Conservation (phyloP, 2,113 vertebrate species). For the Anthoscopus minutus region DNA sequence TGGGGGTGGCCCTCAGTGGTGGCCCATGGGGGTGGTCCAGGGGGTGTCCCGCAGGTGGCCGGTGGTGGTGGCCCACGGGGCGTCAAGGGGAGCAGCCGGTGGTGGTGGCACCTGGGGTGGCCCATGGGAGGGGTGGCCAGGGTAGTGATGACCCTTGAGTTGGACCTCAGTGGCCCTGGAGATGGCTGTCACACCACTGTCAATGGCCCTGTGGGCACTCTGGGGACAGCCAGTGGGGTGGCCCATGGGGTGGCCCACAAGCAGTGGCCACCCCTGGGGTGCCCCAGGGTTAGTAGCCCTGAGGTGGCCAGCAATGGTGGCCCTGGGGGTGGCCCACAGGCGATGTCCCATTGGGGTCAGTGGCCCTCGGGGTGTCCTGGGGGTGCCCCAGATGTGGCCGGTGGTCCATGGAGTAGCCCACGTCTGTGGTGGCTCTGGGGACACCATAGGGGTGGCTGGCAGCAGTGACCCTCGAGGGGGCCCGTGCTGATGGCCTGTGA, state of each 20-base stretch:
- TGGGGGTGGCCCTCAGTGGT: not conserved
- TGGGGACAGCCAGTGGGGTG: accelerated
- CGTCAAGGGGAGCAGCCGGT: not conserved
- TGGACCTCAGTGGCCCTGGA: not conserved
- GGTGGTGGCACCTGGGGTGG: not conserved
- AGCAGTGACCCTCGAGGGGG: not conserved
- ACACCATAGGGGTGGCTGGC: not conserved
- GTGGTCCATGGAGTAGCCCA: not conserved
- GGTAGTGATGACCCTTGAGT: not conserved
- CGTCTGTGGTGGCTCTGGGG: not conserved
- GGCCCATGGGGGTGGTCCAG: not conserved
- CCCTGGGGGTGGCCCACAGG: not conserved
- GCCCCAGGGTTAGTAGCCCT: not conserved
- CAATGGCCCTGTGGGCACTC: not conserved
- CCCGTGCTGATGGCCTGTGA: not conserved
- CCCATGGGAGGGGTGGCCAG: not conserved
- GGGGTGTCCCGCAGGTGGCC: not conserved
- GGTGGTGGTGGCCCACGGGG: not conserved
- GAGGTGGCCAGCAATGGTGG: not conserved
- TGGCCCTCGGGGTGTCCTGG: not conserved
- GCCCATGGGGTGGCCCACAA: not conserved
- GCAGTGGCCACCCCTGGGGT: not conserved
- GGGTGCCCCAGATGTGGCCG: not conserved
- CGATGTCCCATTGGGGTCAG: not conserved
- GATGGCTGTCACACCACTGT: not conserved